Conservation (phyloP, 2,113 vertebrate genomes). For the Mugil cephalus region DNA sequence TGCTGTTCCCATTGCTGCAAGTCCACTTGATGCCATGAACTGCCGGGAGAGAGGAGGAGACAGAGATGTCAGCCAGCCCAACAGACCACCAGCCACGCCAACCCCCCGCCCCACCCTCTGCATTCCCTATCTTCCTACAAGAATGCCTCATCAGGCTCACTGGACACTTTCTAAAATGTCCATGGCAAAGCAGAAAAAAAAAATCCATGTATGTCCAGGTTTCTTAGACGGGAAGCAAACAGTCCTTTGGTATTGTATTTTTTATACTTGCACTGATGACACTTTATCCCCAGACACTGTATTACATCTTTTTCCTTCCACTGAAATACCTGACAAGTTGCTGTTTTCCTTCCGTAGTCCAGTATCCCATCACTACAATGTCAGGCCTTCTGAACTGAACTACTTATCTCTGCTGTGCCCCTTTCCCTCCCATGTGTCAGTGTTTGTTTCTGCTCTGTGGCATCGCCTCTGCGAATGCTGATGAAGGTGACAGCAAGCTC, state of each 20-base stretch:
- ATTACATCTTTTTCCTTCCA: background rate
- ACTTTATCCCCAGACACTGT: background rate
- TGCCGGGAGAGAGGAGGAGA: conserved; percentile 87
- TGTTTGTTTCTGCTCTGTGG: conserved; percentile 27
- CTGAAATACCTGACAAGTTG: background rate
- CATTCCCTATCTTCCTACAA: conserved; percentile 45
- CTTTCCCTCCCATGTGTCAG: conserved; percentile 26
- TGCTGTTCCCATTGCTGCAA: conserved; percentile 99
- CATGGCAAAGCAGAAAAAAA: background rate
- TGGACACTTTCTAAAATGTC: conserved; percentile 16
- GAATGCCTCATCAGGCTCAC: conserved; percentile 17
- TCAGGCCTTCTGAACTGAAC: conserved; percentile 4
- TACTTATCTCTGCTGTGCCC: conserved; percentile 25
- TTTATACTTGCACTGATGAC: background rate
- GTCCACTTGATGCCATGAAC: conserved; percentile 99
- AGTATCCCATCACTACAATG: conserved; percentile 16
- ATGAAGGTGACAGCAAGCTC: conserved; percentile 54
- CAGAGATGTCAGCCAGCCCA: conserved; percentile 84
- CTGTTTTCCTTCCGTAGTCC: background rate
- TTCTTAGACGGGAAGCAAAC: conserved; percentile 16
- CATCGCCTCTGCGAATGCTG: conserved; percentile 36
- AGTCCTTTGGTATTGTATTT: background rate
- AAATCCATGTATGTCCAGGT: background rate
- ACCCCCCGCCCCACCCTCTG: conserved; percentile 70
- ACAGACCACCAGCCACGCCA: conserved; percentile 80